Conservation (phyloP, 1,140 invertebrate genomes). For the Nasonia giraulti region DNA sequence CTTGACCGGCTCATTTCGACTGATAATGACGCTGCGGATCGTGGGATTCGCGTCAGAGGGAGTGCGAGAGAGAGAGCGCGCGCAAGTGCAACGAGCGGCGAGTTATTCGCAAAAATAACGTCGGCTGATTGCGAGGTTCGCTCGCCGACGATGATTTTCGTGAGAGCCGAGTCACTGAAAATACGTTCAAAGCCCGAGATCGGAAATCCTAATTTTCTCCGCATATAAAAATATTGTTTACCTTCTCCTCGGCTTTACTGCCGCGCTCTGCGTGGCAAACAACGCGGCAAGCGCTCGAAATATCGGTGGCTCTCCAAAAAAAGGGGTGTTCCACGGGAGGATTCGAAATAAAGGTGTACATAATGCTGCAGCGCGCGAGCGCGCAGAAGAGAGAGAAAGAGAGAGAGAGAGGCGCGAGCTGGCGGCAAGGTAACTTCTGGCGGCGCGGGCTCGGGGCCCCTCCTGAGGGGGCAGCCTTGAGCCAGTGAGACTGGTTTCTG, state of each 20-base stretch:
- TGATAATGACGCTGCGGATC: background rate
- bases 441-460: conserved; percentile 43
- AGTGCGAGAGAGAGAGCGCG: too few relatives aligned
- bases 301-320: background rate
- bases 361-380: conserved; percentile 16
- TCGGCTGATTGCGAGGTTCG: background rate
- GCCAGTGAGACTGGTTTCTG: conserved; percentile 75
- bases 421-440: conserved; percentile 40
- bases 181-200: background rate
- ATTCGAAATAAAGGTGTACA: conserved; percentile 49
- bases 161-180: background rate
- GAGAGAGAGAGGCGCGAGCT: conserved; percentile 14
- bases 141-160: background rate
- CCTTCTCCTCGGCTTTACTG: conserved; percentile 29
- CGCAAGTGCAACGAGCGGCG: background rate
- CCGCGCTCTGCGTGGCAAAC: background rate
- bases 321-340: conserved; percentile 19
- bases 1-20: background rate
- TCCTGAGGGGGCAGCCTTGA: conserved; percentile 70
- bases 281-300: background rate
- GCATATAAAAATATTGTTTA: conserved; percentile 33
- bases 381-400: background rate
- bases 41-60: background rate
- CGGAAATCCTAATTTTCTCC: conserved; percentile 23
- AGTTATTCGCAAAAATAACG: background rate